phyloP scores from a whole-genome alignment of 2,888 invertebrate genomes.

The Acrobasis repandana region DNA sequence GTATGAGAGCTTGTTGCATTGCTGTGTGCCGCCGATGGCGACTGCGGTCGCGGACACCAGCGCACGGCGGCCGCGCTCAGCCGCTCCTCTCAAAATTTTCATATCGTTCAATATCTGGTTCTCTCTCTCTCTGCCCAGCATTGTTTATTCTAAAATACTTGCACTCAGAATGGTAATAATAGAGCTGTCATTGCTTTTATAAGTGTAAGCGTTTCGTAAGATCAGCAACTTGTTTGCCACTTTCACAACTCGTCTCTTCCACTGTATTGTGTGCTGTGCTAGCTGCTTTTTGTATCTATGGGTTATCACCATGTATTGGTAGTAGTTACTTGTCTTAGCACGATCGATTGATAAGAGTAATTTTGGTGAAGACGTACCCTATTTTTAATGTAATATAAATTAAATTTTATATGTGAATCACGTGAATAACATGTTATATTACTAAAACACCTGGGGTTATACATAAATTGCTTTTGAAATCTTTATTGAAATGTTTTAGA shows the following conservation, averaged over 20 bases:
- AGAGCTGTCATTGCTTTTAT: slow-evolving; percentile 83
- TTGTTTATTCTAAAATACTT: slow-evolving; percentile 65
- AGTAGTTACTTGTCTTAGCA: slow-evolving; percentile 73
- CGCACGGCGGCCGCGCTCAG: slow-evolving; percentile 6
- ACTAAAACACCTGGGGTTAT: slow-evolving; percentile 27
- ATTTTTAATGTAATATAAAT: slow-evolving; percentile 30
- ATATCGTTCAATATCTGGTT: slow-evolving; percentile 46
- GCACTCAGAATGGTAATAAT: slow-evolving; percentile 81
- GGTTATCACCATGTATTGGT: slow-evolving; percentile 77
- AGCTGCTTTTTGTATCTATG: slow-evolving; percentile 83
- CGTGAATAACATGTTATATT: slow-evolving; percentile 25
- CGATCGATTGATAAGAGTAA: slow-evolving; percentile 58
- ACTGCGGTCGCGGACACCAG: neutral
- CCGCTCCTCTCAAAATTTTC: slow-evolving; percentile 39
- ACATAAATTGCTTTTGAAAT: slow-evolving; percentile 47
- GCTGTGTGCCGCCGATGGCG: slow-evolving; percentile 33
- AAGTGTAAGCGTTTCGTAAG: slow-evolving; percentile 80
- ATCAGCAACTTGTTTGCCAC: slow-evolving; percentile 79
- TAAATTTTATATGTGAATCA: slow-evolving; percentile 27
- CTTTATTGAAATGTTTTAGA: slow-evolving; percentile 51
- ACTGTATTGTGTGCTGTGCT: slow-evolving; percentile 82
- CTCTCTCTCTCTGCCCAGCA: slow-evolving; percentile 74
- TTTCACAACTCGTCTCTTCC: slow-evolving; percentile 80
- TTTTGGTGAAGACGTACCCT: slow-evolving; percentile 40
- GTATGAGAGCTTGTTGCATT: slow-evolving; percentile 53